Evolutionary conservation across 2,113 vertebrate genomes (phyloP).

Genomic region (Onychostruthus taczanowskii): DNA sequence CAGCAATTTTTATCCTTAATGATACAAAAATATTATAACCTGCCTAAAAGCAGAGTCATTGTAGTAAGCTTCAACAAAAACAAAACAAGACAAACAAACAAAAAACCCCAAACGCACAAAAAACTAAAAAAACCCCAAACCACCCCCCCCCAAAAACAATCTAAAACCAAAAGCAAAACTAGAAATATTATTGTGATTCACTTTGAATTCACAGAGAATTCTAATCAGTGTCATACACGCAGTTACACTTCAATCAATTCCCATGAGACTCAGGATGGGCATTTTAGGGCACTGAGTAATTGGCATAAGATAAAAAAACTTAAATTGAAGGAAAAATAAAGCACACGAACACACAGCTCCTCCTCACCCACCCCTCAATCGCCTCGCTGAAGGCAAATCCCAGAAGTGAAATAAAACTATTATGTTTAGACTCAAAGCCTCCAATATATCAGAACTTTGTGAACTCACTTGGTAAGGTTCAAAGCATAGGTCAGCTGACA

Average conservation of each 20-base stretch:
- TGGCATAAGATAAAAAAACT: background rate
- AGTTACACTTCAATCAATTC: background rate
- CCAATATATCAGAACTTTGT: background rate
- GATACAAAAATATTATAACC: background rate
- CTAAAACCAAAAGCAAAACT: background rate
- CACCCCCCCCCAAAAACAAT: too few species aligned
- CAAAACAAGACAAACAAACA: background rate
- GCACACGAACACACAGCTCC: background rate
- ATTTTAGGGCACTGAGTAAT: background rate
- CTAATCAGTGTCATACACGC: background rate
- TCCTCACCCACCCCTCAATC: background rate
- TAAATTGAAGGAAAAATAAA: background rate
- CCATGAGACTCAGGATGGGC: background rate
- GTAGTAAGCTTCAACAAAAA: background rate
- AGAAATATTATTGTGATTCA: background rate
- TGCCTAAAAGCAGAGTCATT: background rate
- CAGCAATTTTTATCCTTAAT: background rate
- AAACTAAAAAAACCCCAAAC: background rate
- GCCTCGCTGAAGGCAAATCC: background rate
- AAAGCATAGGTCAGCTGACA: constrained; percentile 50
- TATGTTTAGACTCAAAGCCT: background rate
- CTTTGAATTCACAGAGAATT: background rate
- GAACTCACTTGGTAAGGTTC: constrained; percentile 32
- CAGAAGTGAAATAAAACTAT: background rate
- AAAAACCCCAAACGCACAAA: rapidly evolving